phyloP scores from a whole-genome alignment of 2,113 vertebrate genomes.

The Excalfactoria chinensis region DNA sequence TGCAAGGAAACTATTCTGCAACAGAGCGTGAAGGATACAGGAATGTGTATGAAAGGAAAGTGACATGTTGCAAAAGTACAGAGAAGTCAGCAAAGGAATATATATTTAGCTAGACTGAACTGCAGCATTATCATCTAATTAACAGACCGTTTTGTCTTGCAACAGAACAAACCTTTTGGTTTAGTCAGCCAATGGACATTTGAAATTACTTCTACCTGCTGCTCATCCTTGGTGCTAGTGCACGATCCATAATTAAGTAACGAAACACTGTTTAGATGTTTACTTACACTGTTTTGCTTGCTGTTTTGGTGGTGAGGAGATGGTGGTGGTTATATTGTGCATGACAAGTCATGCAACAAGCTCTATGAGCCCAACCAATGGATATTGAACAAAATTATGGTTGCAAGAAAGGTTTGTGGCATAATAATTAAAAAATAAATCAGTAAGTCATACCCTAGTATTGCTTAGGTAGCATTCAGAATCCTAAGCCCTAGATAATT shows the following conservation, averaged over 20 bases:
- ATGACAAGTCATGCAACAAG: neutral
- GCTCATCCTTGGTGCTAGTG: neutral
- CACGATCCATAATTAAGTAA: neutral
- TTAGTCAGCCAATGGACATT: neutral
- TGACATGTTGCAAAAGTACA: rapidly evolving
- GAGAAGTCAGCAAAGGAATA: neutral
- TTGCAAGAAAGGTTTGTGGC: neutral
- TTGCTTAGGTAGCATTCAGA: neutral
- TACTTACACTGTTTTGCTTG: neutral
- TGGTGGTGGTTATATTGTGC: neutral
- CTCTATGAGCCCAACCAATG: neutral
- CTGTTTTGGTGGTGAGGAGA: neutral
- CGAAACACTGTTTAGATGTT: too few species aligned
- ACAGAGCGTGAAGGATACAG: neutral
- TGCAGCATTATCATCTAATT: neutral
- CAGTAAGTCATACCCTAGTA: neutral
- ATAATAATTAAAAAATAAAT: neutral
- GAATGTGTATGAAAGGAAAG: neutral
- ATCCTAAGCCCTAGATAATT: neutral
- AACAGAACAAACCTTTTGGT: neutral
- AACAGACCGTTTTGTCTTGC: neutral
- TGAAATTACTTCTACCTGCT: neutral
- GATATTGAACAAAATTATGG: neutral
- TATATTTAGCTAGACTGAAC: neutral
- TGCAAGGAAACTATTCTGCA: neutral